Conservation (phyloP, 1,140 invertebrate species). For the Steinernema feltiae region DNA sequence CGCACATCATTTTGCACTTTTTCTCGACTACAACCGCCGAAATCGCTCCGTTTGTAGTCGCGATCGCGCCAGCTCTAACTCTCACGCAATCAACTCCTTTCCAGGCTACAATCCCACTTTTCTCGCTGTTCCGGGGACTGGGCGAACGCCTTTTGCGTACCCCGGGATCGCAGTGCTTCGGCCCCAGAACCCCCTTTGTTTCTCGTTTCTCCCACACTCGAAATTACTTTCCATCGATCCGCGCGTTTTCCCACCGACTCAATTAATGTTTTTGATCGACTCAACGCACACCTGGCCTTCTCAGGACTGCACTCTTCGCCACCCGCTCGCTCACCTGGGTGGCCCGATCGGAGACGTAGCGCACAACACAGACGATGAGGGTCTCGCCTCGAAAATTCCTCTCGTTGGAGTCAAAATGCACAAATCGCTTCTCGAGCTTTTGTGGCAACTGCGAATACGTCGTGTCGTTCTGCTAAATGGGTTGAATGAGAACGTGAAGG, state of each 20-base stretch:
- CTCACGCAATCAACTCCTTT: not conserved
- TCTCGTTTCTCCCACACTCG: not conserved
- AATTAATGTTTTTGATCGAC: not conserved
- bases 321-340: conserved; percentile 10
- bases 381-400: conserved; percentile 12
- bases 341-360: conserved; percentile 10
- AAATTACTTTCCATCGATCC: not conserved
- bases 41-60: too few species aligned
- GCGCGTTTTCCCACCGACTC: not conserved
- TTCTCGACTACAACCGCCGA: not conserved
- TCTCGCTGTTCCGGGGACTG: too few species aligned
- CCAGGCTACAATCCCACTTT: too few species aligned
- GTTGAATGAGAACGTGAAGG: not conserved
- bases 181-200: not conserved
- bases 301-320: not conserved
- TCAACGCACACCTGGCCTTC: not conserved
- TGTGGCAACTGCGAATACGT: not conserved
- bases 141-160: too few species aligned
- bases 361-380: conserved; percentile 3
- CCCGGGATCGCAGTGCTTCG: too few species aligned
- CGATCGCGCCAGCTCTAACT: not conserved
- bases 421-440: conserved; percentile 2
- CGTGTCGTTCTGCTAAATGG: not conserved
- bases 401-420: conserved; percentile 10
- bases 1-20: not conserved